Evolutionary conservation across 1,140 invertebrate species (phyloP), one percentile per base, ranked within the genome.

Genomic region (Galendromus occidentalis): DNA sequence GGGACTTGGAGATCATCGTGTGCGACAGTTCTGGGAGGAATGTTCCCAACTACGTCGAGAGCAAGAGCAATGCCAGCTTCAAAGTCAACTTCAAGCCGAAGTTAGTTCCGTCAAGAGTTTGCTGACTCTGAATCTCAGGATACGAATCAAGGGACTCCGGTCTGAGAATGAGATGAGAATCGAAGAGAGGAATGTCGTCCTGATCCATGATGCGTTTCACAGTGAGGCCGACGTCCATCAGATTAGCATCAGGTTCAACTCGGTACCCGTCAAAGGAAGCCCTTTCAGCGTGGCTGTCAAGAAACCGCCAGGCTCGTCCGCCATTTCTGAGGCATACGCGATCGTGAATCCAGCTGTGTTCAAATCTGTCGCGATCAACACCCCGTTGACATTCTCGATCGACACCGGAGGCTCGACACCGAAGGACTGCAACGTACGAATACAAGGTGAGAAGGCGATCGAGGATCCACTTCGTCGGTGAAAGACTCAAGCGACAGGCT

Each of bases 1-100:
- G 93, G 33, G 94, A 96, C 77, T 78, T 97, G 69, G 93, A 98
- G 78, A 97, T 98, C 45, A 95, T 97, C 66, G 93, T 98, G 0
- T 91, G 91, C 0, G 91, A 94, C n/a, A 90, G 88, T 72, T 25
- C 14, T 6, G 91, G 91, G 4, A 84, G 90, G 72, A 98, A 97
- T 79, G 93, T 98, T 6, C 94, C 94, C 5, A 97, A 97, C 79
- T 97, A 94, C 75, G 93, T 98, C 1, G 89, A 96, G 73, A 91
- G 89, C 44, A 91, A 96, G 80, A 91, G 91, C 28, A 95, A 97
- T 77, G 93, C 93, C 0, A 85, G 87, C 71, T 96, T 98, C 71
- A 77, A 84, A 71, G 93, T 98, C 1, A 95, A 95, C 75, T 98
- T 98, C 75, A 95, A 94, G 71, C 94, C 93, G 0, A 88, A 68